phyloP scores from a whole-genome alignment of 2,888 invertebrate genomes.

The Xylota sylvarum region DNA sequence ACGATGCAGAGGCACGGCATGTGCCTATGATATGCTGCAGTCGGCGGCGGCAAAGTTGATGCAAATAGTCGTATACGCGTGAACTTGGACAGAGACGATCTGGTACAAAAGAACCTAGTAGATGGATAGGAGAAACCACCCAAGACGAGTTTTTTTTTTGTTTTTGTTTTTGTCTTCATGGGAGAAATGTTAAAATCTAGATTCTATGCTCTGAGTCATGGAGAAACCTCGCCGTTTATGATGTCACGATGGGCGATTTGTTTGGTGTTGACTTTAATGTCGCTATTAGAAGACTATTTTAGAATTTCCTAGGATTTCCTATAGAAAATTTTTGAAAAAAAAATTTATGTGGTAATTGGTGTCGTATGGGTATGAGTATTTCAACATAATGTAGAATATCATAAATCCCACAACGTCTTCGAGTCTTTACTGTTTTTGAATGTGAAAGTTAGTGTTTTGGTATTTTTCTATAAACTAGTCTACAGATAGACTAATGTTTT shows the following conservation, averaged over 20 bases:
- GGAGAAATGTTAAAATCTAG: constrained; percentile 9
- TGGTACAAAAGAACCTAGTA: constrained; percentile 25
- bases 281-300: neutral
- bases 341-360: no score
- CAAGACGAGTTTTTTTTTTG: constrained; percentile 27
- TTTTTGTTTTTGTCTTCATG: neutral
- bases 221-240: constrained; percentile 12
- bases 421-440: no score
- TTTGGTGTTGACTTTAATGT: constrained; percentile 6
- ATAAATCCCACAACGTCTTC: no score
- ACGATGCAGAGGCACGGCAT: constrained; percentile 63
- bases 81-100: constrained; percentile 40
- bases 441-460: no score
- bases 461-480: no score
- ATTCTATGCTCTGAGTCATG: constrained; percentile 57
- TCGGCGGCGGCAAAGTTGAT: constrained; percentile 40
- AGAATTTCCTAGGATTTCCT: neutral
- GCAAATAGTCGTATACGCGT: constrained; percentile 63
- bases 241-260: constrained; percentile 32
- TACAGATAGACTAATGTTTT: no score
- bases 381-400: no score
- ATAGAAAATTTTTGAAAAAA: no score
- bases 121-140: constrained; percentile 46
- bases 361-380: no score
- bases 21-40: constrained; percentile 17